Base-by-base conservation (phyloP, 2,113 vertebrate species). In the Brachypteracias leptosomus region DNA sequence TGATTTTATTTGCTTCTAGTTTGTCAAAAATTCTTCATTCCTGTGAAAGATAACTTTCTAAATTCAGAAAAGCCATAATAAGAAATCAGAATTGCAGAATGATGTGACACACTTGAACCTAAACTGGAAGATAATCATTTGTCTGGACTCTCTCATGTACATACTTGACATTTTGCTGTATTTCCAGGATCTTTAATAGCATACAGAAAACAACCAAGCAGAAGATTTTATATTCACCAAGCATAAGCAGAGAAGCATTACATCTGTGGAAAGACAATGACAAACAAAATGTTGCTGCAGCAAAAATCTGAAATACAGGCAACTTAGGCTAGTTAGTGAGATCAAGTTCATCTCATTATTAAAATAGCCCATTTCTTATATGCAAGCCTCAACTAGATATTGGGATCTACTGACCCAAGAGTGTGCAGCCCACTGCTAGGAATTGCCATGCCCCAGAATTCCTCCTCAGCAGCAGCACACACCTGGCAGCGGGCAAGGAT, bases 371-470 rank as follows among this genome's bases (percentile, higher is more conserved):
- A 47, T n/a, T 79, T 16, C 71, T 52, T 11, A 65, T 3, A 47
- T 49, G 17, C 11, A 71, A 16, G 58, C 38, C 54, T 21, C 66
- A 28, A 3, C 0, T 0, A 40, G 21, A 28, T 2, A 13, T 1
- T 5, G 42, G 49, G 38, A 8, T 35, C 25, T 67, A 19, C 42
- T 36, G 52, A 28, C 7, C 25, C 16, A 7, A 2, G 4, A 7
- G 18, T 1, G 8, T 17, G 20, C 12, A 40, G 8, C 7, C 11
- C 18, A 11, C 46, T n/a, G n/a, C 75, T 29, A 35, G 12, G 7
- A 9, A 22, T 31, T 35, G 35, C 10, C 13, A 9, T 11, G 2
- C 16, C 11, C 42, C 46, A 16, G 16, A 0, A 6, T 1, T 22
- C 2, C 21, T 42, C 15, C 21, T 3, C 2, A 44, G 58, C 72